Evolutionary conservation across 2,113 vertebrate species (phyloP).

Genomic region (Dipodomys merriami): DNA sequence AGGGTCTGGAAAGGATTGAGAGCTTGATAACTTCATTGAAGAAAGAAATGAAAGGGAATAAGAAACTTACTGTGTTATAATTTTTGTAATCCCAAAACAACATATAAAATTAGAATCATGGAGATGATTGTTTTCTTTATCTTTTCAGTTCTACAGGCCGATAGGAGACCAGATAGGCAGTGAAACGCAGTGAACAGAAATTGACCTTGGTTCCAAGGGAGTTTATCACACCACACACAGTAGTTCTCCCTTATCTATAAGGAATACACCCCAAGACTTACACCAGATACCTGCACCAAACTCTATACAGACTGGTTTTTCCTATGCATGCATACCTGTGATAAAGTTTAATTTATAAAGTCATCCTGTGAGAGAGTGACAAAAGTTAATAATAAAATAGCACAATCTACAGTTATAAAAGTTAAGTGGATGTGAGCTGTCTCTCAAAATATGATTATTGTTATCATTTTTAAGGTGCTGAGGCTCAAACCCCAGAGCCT

Average conservation of each 20-base stretch:
- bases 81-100: background rate
- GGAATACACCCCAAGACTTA: background rate
- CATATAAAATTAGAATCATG: background rate
- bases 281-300: background rate
- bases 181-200: background rate
- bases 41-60: background rate
- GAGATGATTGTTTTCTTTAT: background rate
- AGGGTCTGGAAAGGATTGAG: background rate
- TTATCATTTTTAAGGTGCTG: background rate
- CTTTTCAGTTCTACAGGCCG: background rate
- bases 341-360: background rate
- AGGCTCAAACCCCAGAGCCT: background rate
- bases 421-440: background rate
- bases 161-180: background rate
- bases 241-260: background rate
- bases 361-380: background rate
- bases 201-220: background rate
- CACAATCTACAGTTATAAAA: background rate
- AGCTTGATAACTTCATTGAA: background rate
- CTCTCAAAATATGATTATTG: background rate
- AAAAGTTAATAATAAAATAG: background rate
- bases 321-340: background rate
- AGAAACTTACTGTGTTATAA: background rate
- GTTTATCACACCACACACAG: background rate
- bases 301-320: background rate